Evolutionary conservation across 1,140 invertebrate species (phyloP), one percentile per base, ranked within the genome.

Genomic region (Dolichoris vasculosae): DNA sequence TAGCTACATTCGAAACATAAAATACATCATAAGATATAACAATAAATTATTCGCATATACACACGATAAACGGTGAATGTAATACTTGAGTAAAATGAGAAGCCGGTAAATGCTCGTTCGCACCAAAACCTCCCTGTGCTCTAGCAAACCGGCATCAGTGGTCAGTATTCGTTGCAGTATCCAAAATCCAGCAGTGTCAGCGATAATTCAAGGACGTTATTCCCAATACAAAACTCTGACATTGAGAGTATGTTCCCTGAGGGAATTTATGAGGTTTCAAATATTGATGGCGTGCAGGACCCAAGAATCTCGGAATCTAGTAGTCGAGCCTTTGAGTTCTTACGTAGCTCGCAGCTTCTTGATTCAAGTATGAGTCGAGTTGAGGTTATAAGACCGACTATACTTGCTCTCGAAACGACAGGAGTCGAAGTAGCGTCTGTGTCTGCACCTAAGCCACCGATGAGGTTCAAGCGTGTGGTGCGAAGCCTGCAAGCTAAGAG

Each of bases 401-500:
- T 96, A 88, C 92, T 96, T 63, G 94, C 95, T 17, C 91, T 96
- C 85, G 95, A 96, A 78, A 46, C 59, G 20, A 30, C 51, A 43
- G 35, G 11, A 0, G 2, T 51, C 26, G 76, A 26, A 0, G 23
- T n/a, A 2, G 75, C 32, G 0, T 38, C 15, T 0, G 64, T 15
- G 0, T 20, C 35, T 2, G 38, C 71, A 20, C 81, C 85, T 0
- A 86, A 86, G 40, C 82, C 86, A 20, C 75, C 88, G 92, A 95
- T 85, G 30, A 94, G 96, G 51, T 92, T 94, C 80, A 95, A 95
- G 88, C 90, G 90, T 84, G 92, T 93, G 30, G 94, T 94, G 76
- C 95, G 95, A 90, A 92, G 92, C 84, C 94, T 94, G 87, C 92
- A 94, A 64, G 92, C 92, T 59, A 95, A 95, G 88, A 93, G 95